Conservation (phyloP, 2,113 vertebrate genomes). For the Bos indicus region DNA sequence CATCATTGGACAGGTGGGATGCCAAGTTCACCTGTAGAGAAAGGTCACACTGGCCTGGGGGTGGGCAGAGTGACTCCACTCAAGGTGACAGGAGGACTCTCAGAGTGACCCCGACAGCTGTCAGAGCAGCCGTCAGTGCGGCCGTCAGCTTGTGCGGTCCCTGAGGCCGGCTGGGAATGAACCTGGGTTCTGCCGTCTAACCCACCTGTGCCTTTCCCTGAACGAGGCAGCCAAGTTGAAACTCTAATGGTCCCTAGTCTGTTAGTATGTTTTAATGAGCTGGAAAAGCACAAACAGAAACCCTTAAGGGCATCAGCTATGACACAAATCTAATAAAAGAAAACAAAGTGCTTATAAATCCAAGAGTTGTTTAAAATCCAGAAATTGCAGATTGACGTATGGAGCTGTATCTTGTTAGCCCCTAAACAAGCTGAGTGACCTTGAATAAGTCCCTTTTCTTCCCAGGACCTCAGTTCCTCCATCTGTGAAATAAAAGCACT, state of each 20-base stretch:
- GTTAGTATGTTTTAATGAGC: slow-evolving; percentile 55
- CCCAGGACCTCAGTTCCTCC: neutral
- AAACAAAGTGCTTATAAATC: slow-evolving; percentile 34
- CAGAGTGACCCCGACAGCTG: neutral
- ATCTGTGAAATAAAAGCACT: neutral
- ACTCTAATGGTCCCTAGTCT: slow-evolving; percentile 14
- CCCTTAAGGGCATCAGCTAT: slow-evolving; percentile 28
- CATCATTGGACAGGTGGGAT: neutral
- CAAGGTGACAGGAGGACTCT: neutral
- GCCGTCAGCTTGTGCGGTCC: neutral
- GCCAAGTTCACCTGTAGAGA: neutral
- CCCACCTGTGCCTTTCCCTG: neutral
- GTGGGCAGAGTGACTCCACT: neutral
- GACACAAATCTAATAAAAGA: slow-evolving; percentile 54
- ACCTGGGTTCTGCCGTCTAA: accelerated
- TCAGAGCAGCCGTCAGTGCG: neutral
- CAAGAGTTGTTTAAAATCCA: slow-evolving; percentile 14
- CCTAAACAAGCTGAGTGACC: neutral
- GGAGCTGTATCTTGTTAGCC: neutral
- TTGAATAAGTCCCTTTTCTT: neutral
- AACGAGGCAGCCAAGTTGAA: neutral
- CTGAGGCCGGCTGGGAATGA: accelerated
- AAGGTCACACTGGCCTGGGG: neutral
- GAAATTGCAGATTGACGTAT: neutral
- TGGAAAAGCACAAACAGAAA: slow-evolving; percentile 61